Percentiles rank a stretch among this genome's conserved stretches.
Conservation (phyloP, 2,113 vertebrate species). For the Apteryx mantelli region DNA sequence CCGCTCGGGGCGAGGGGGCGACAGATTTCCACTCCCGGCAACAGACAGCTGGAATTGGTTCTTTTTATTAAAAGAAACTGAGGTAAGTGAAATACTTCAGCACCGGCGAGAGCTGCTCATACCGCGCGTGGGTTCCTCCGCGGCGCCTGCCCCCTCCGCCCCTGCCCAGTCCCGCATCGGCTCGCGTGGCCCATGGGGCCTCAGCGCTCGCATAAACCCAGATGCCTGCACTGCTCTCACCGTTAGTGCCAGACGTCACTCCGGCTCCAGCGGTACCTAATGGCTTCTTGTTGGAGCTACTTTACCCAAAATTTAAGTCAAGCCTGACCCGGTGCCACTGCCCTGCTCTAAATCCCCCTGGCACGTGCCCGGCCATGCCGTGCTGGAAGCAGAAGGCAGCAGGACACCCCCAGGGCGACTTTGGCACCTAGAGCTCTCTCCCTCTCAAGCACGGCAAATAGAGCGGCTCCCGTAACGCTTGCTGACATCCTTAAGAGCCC, state of each 20-base stretch:
- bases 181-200: background rate
- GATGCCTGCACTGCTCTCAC: background rate
- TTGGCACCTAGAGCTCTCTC: background rate
- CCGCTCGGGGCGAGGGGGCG: background rate
- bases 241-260: background rate
- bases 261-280: background rate
- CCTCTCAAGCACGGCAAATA: background rate
- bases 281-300: background rate
- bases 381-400: no score
- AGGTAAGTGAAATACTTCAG: slow-evolving; percentile 64
- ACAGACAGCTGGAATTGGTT: background rate
- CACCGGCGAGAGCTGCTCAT: background rate
- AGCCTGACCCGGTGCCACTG: background rate
- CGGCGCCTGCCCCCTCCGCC: background rate
- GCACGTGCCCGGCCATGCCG: background rate
- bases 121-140: background rate
- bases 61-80: slow-evolving; percentile 68
- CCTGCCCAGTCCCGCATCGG: background rate
- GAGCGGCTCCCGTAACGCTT: fast-evolving
- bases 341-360: no score
- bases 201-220: background rate
- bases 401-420: background rate
- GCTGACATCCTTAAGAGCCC: background rate
- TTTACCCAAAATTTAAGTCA: fast-evolving
- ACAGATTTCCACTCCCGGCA: background rate